Percentiles rank a stretch among this genome's conserved stretches.
Evolutionary conservation across 2,113 vertebrate species (phyloP).

Genomic region (Bubo scandiacus): DNA sequence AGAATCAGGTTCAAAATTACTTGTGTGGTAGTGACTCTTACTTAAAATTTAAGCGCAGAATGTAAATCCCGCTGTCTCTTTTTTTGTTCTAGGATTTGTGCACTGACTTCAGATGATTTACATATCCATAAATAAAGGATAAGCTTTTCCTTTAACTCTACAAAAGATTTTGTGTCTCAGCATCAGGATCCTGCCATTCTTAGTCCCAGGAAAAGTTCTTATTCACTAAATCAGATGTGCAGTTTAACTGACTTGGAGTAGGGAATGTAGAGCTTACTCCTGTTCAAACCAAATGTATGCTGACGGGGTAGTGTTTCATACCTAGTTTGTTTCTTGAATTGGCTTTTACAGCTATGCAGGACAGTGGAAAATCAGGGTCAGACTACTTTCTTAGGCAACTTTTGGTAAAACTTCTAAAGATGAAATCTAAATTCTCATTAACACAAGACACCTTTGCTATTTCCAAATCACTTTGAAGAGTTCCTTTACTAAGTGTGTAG

Average conservation of each 20-base stretch:
- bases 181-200: background rate
- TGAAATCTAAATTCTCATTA: background rate
- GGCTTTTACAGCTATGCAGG: background rate
- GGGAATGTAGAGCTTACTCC: background rate
- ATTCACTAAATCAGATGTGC: background rate
- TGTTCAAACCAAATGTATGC: background rate
- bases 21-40: background rate
- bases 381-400: background rate
- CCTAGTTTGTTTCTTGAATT: background rate
- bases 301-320: background rate
- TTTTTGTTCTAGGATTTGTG: background rate
- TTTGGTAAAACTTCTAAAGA: background rate
- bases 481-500: background rate
- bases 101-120: background rate
- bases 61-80: background rate
- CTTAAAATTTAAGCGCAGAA: background rate
- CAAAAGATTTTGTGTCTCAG: background rate
- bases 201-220: background rate
- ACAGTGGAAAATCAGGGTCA: background rate
- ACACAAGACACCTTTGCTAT: background rate
- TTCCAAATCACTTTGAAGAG: background rate
- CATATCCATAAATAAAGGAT: background rate
- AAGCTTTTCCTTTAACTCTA: background rate
- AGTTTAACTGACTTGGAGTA: background rate
- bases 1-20: background rate